Evolutionary conservation across 2,797 vertebrate genomes (phyloP), one percentile per base, ranked within the genome.

Genomic region (Protonibea diacanthus): DNA sequence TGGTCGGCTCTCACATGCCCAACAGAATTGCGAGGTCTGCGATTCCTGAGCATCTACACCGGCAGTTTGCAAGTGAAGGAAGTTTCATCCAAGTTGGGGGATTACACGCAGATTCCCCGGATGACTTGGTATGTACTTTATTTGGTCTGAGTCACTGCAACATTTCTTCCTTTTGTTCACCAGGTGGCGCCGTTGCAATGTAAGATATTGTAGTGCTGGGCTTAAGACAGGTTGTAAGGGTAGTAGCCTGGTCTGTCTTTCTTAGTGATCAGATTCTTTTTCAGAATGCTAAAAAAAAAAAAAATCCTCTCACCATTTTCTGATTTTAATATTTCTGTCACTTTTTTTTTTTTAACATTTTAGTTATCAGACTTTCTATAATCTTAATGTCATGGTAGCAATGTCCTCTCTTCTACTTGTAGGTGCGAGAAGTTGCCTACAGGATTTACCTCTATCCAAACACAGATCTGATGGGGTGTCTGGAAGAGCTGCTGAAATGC

Each of bases 361-460:
- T 13, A 42, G 33, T 38, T 38, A 9, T 38, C 33, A 64, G 27
- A 6, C 71, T 7, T 45, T 20, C 2, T 27, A 3, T 55, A 20
- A 47, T 7, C 3, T 17, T 48, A 6, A 42, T 51, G 40, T 65
- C 15, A 49, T 9, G 1, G 1, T 8, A 44, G 20, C 17, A 7
- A n/a, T 52, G 29, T 53, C 38, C 15, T 55, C 5, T 59, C 52
- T 57, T 51, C 11, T 38, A 17, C 58, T 74, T 85, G 71, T 60
- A 99, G 98, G 95, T 99, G 6, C 95, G 98, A 79, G 98, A 99
- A 94, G 97, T 97, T 17, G 98, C 98, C 68, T 99, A 99, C 88
- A 97, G 96, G 92, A 93, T 99, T 86, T 99, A 97, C 74, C 96
- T 99, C 3, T 96, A 99, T 82, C 97, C 98, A 4, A 97, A 95